Evolutionary conservation across 2,113 vertebrate genomes (phyloP), one percentile per base, ranked within the genome.

Genomic region (Laterallus jamaicensis): DNA sequence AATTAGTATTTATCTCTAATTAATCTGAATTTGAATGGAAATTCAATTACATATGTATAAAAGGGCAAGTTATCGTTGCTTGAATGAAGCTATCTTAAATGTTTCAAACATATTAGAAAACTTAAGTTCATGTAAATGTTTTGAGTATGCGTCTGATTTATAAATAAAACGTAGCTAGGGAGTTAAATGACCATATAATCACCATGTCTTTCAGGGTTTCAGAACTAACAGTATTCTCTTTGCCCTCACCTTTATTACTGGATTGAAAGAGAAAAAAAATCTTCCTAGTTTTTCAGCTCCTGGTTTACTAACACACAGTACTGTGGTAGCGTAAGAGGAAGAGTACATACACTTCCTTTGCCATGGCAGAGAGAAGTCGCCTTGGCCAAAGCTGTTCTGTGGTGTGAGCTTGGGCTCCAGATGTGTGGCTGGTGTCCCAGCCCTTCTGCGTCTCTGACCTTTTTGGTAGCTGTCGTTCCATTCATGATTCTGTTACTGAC

Each of bases 261-360:
- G 24, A 22, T 42, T 68, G 66, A 67, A 79, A 69, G 16, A 63
- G 22, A 37, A 84, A 94, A 66, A 40, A 10, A 29, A 35, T 17
- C 19, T 39, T 73, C 11, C 5, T 69, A 7, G 12, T 88, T 35
- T 56, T 67, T 85, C n/a, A 85, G 32, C 20, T 88, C n/a, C 18
- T 64, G 25, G 32, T 86, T 54, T 80, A 68, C 31, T 67, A 82
- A 52, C 5, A 13, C 4, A 50, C 21, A 21, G 26, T 20, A 64
- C 31, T 5, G 15, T 1, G 39, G 22, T 39, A 75, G 7, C 70
- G 9, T 31, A 67, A 67, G 62, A 54, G 28, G 58, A 70, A 42
- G 10, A 55, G 2, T 18, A 44, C 0, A 0, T 44, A 17, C 42
- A 44, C 20, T 79, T 75, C 8, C 47, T 25, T 31, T 68, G n/a